Base-by-base conservation (phyloP, 2,888 invertebrate species). In the Rhagophthalmus giganteus region DNA sequence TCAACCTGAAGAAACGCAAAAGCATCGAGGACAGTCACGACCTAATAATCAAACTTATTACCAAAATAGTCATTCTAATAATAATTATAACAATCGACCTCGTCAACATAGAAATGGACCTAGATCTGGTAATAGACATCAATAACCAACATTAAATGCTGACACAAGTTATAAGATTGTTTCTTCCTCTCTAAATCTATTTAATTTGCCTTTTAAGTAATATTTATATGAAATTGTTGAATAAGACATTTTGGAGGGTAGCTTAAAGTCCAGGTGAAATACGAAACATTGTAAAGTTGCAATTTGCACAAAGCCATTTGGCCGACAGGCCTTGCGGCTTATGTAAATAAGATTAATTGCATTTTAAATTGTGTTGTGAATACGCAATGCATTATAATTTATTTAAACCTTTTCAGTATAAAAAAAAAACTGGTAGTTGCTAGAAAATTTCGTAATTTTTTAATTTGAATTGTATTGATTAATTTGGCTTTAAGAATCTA, bases 41-140 rank as follows among this genome's bases (percentile, higher is more conserved):
- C 56, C 62, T 15, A 61, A 57, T 38, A 65, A 61, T 42, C 72
- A 73, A 53, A 65, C 68, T 30, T 73, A 68, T 54, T 71, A 71
- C 49, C 67, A 71, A 51, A 72, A 74, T 59, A 72, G 72, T 58
- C 65, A 62, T 56, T 26, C 44, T 16, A 41, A 53, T 24, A 58
- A 50, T 39, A 66, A 63, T 57, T 41, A 48, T 15, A 48, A 52
- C 26, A 63, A 60, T 52, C 58, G 70, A 47, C 68, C 68, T 44
- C 64, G 67, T 55, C 66, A 66, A 31, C 65, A 65, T 35, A 57
- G 67, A 38, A 69, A 65, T 60, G 70, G 68, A 34, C 67, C 69
- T 44, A 53, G 65, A 47, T 37, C 62, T 24, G 55, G 51, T 33
- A 55, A 51, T 31, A 35, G 50, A 33, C 51, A 47, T 16, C 48